Base-by-base conservation (phyloP, 2,797 vertebrate genomes). In the Buceros bicornis region DNA sequence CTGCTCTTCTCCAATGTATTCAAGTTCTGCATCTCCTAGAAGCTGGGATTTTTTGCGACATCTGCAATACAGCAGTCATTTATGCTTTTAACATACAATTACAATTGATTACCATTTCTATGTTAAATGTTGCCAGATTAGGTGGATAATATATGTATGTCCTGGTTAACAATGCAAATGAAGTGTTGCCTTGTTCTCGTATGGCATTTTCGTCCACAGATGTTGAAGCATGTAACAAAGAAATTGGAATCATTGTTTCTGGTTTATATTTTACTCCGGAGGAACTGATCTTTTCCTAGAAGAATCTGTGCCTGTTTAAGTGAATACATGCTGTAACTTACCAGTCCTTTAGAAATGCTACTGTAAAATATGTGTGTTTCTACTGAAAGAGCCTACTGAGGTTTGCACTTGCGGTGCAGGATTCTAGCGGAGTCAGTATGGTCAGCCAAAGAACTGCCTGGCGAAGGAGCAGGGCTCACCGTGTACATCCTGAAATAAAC, bases 341-440 rank as follows among this genome's bases (percentile, higher is more conserved):
- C 10, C 16, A 45, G 33, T 42, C 50, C 48, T 56, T 82, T 50
- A 45, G 79, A 93, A 77, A 51, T 17, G 15, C 9, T n/a, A 11
- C 56, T 10, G 11, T 53, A 48, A 73, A 92, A 70, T 65, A 25
- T 0, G 1, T 35, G 29, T 51, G 5, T 89, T 77, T 51, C 26
- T 53, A 31, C 48, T 91, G 85, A 94, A 94, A 93, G 87, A 70
- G 65, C 60, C 61, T 62, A 37, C 82, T 80, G 76, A 95, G 33
- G 35, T 80, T 60, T 62, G 58, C 50, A 43, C 3, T 43, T 58
- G 48, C 45, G 6, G 43, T 25, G 45, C 6, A 47, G 76, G 28
- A 77, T 47, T 47, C 53, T 45, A 19, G 40, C 4, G 17, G 35
- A 80, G 73, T 42, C 37, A 10, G 37, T 0, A 2, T 40, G 84